Conservation (phyloP, 2,113 vertebrate genomes). For the Planiliza haematocheilus region DNA sequence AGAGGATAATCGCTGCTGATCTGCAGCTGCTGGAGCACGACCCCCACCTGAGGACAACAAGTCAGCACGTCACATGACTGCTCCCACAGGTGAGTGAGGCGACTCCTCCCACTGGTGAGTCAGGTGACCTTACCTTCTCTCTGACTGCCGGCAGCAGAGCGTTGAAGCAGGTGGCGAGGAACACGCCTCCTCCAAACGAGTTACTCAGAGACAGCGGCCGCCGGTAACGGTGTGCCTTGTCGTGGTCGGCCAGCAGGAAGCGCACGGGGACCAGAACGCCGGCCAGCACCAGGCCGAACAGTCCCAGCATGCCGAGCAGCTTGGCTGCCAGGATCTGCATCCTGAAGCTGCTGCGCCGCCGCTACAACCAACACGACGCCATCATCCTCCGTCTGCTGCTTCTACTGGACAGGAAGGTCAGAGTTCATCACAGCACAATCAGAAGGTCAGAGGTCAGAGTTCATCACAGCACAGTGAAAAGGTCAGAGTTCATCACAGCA, state of each 20-base stretch:
- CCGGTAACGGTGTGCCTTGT: constrained; percentile 85
- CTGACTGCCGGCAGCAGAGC: constrained; percentile 89
- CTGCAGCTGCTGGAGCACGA: constrained; percentile 82
- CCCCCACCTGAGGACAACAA: constrained; percentile 79
- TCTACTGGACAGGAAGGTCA: not conserved
- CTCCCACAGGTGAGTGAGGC: not conserved
- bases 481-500: too few relatives aligned
- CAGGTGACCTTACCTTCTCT: constrained; percentile 84
- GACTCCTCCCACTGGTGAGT: too few relatives aligned
- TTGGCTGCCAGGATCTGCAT: constrained; percentile 88
- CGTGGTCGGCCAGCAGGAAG: constrained; percentile 83
- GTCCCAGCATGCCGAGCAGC: constrained; percentile 87
- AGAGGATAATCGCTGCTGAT: constrained; percentile 88
- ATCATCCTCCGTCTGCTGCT: not conserved
- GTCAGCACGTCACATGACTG: too few relatives aligned
- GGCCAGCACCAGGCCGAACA: constrained; percentile 88
- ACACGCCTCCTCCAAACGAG: constrained; percentile 91
- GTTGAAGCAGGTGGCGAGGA: constrained; percentile 95
- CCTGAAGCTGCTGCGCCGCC: not conserved
- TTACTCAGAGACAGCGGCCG: constrained; percentile 87
- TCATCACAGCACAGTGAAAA: too few relatives aligned
- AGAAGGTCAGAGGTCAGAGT: too few relatives aligned
- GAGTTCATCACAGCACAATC: too few relatives aligned
- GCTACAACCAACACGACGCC: constrained; percentile 9
- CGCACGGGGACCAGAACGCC: constrained; percentile 90